A percentile compares a stretch with the other conserved stretches of the same genome.
Conservation (phyloP, 2,113 vertebrate genomes). For the Cinclus cinclus region DNA sequence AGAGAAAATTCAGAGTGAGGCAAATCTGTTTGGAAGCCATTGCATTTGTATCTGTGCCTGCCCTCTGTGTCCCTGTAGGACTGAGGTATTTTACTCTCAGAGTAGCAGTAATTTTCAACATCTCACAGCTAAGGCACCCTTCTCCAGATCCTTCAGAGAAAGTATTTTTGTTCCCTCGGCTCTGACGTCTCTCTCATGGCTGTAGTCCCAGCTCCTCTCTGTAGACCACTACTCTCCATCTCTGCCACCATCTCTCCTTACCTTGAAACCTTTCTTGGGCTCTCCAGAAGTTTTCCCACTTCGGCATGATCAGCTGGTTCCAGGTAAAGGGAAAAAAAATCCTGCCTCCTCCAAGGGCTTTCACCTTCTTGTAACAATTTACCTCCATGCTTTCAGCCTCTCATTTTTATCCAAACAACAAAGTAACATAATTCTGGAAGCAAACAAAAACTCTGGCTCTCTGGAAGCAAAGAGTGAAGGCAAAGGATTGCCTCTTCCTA, state of each 20-base stretch:
- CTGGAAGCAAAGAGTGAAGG: not conserved
- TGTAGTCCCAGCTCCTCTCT: not conserved
- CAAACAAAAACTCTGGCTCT: accelerated
- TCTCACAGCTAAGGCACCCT: not conserved
- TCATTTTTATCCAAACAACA: not conserved
- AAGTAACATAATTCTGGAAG: not conserved
- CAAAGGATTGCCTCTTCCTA: not conserved
- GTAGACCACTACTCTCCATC: not conserved
- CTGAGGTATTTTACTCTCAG: not conserved
- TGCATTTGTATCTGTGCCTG: not conserved
- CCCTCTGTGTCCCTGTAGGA: not conserved
- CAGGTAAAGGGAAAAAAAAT: not conserved
- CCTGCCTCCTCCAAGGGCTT: not conserved
- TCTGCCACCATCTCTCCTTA: not conserved
- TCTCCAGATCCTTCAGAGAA: not conserved
- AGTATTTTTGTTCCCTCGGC: not conserved
- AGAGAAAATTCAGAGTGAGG: not conserved
- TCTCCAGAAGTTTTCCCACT: not conserved
- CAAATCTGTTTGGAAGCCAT: not conserved
- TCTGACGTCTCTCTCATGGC: not conserved
- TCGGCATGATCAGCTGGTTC: not conserved
- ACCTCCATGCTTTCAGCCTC: not conserved
- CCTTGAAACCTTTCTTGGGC: not conserved
- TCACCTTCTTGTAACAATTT: not conserved
- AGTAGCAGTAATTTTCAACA: not conserved